Evolutionary conservation across 2,888 invertebrate species (phyloP), one percentile per base, ranked within the genome.

Genomic region (Eucriotettix oculatus): DNA sequence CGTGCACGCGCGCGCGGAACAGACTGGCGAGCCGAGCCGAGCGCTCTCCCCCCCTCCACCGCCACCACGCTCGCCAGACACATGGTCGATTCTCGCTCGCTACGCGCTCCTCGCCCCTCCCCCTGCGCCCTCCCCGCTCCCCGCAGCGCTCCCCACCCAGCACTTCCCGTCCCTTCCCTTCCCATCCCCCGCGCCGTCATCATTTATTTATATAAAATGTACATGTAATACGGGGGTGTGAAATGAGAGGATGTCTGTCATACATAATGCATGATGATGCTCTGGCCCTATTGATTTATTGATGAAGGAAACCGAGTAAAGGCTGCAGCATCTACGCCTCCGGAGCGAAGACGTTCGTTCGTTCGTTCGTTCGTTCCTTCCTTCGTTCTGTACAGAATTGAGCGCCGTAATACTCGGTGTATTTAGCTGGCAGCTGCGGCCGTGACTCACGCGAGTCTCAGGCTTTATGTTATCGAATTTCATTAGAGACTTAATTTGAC

Each of bases 181-280:
- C 17, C 42, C 61, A n/a, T 41, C 56, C 59, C 57, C 48, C 40
- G 10, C 56, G 43, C 29, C 61, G 44, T 62, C 65, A 66, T 69
- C 66, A 66, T 67, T 68, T 69, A 69, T 69, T 69, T 68, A 69
- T 69, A 69, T 69, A 68, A 69, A 68, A 69, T 69, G 69, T 68
- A 68, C 68, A 69, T 69, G 68, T 69, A 69, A 69, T 68, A 68
- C 65, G 67, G 66, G 67, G 67, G 68, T 68, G 68, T 68, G 68
- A 69, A 69, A 68, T 67, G 68, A 68, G 68, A 67, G 66, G 66
- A 67, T 68, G 66, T 66, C 66, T 62, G 64, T 60, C 64, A 66
- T 68, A 63, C 68, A 68, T 68, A 65, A 68, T 68, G 66, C 65
- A 67, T 64, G 66, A 61, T 58, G 62, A 62, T 64, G 61, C 61